Evolutionary conservation across 2,888 invertebrate genomes (phyloP).

Genomic region (Apodemia duryi): DNA sequence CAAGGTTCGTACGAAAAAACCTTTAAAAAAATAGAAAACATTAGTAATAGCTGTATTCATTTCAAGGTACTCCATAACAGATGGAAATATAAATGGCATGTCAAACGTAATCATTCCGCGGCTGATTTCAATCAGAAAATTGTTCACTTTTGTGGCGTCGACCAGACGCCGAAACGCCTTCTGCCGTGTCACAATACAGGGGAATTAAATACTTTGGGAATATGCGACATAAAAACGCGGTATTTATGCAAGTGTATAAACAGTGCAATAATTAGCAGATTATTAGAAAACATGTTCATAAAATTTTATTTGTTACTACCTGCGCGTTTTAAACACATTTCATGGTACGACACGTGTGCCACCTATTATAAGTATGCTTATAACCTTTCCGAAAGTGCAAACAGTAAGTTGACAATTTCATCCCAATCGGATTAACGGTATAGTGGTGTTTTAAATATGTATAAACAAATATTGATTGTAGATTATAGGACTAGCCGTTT

Average conservation of each 20-base stretch:
- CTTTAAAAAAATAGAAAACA: background rate
- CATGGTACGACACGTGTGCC: too few species aligned
- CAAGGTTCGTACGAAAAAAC: too few species aligned
- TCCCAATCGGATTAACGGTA: too few species aligned
- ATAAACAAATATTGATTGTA: too few species aligned
- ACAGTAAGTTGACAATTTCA: too few species aligned
- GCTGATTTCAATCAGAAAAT: slow-evolving; percentile 71
- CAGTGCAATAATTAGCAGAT: background rate
- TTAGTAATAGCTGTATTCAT: slow-evolving; percentile 15
- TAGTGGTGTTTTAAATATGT: too few species aligned
- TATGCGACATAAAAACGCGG: slow-evolving; percentile 1
- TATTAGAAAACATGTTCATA: background rate
- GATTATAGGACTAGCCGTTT: too few species aligned
- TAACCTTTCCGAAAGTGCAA: too few species aligned
- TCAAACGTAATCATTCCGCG: slow-evolving; percentile 68
- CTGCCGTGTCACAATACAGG: slow-evolving; percentile 11
- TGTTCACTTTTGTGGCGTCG: slow-evolving; percentile 65
- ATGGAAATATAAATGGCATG: slow-evolving; percentile 72
- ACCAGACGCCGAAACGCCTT: slow-evolving; percentile 44
- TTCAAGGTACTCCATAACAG: slow-evolving; percentile 37
- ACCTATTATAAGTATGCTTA: too few species aligned
- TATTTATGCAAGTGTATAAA: slow-evolving; percentile 11
- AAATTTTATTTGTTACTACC: background rate
- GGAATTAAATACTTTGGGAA: slow-evolving; percentile 7
- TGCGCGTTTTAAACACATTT: too few species aligned